A percentile compares a stretch with the other conserved stretches of the same genome.
Evolutionary conservation across 2,797 vertebrate genomes (phyloP).

Genomic region (Salmo trutta): DNA sequence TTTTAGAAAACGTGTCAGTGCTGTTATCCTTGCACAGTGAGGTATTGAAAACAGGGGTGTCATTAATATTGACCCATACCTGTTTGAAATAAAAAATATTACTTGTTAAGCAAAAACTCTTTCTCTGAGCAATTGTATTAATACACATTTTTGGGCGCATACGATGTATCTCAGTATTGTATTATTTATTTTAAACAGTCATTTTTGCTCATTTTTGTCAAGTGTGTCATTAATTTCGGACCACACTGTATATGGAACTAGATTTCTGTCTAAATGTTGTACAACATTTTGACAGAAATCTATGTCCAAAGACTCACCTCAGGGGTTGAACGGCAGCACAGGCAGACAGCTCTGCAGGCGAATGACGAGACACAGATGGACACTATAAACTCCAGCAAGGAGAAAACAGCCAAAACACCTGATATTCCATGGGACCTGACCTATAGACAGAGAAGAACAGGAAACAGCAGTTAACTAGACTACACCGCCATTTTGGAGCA

Average conservation of each 20-base stretch:
- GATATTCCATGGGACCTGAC: not conserved
- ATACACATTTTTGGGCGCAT: too few species aligned
- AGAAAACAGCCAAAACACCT: constrained; percentile 20
- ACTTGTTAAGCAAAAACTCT: too few species aligned
- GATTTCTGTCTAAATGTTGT: not conserved
- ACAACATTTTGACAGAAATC: not conserved
- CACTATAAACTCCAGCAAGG: constrained; percentile 25
- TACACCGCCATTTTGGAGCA: not conserved
- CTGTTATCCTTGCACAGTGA: too few species aligned
- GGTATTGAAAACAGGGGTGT: too few species aligned
- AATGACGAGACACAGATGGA: constrained; percentile 22
- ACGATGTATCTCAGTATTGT: too few species aligned
- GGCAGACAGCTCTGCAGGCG: constrained; percentile 24
- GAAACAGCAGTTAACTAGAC: not conserved
- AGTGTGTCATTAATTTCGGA: too few species aligned
- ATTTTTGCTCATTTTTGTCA: too few species aligned
- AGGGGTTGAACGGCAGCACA: not conserved
- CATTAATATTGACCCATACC: too few species aligned
- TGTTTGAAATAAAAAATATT: too few species aligned
- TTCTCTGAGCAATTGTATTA: too few species aligned
- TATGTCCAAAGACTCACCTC: constrained; percentile 14
- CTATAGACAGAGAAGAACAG: not conserved
- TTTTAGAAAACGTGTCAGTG: too few species aligned
- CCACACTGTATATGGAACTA: not conserved
- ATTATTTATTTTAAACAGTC: too few species aligned